Base-by-base conservation (phyloP, 2,113 vertebrate genomes). In the Brachyhypopomus gauderio region DNA sequence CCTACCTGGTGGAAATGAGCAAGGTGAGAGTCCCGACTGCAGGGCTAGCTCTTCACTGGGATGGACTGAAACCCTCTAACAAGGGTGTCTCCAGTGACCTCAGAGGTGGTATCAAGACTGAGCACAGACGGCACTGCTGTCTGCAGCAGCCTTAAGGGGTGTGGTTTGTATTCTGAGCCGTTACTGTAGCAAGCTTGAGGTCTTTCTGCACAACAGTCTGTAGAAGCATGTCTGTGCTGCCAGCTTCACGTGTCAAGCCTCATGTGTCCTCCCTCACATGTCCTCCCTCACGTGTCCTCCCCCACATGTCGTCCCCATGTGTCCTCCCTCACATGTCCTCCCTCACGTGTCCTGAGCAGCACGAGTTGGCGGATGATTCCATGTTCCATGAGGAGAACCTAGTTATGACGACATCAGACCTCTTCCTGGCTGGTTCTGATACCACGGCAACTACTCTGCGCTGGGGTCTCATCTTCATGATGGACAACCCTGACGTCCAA, bases 371-470 rank as follows among this genome's bases (percentile, higher is more conserved):
- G 5, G 80, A 91, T 1, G 60, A 85, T 22, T 91, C 92, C 0
- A 90, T 90, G 0, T 94, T 94, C 84, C 89, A 78, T 8, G 89
- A 91, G 45, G 90, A 93, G 5, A 95, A 93, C 4, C 81, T 95
- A 90, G 36, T 90, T 66, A 88, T 93, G 74, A 90, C 87, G 1
- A 82, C 89, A 25, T 80, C 83, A 0, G 91, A 93, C 67, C 90
- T 95, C 38, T 89, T 94, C 88, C 73, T 93, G 38, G 94, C 92
- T 81, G 94, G 94, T 75, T 92, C 90, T 0, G 90, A 93, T 83
- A 93, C 91, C 45, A 94, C 86, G 0, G 83, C 91, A 0, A 90
- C 88, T 64, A 93, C 91, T 1, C 86, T 94, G 63, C 85, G 77
- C 78, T 94, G 94, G 92, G 92, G 88, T 0, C 85, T 95, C 48